Evolutionary conservation across 2,113 vertebrate genomes (phyloP), one percentile per base, ranked within the genome.

Genomic region (Eurystomus gularis): DNA sequence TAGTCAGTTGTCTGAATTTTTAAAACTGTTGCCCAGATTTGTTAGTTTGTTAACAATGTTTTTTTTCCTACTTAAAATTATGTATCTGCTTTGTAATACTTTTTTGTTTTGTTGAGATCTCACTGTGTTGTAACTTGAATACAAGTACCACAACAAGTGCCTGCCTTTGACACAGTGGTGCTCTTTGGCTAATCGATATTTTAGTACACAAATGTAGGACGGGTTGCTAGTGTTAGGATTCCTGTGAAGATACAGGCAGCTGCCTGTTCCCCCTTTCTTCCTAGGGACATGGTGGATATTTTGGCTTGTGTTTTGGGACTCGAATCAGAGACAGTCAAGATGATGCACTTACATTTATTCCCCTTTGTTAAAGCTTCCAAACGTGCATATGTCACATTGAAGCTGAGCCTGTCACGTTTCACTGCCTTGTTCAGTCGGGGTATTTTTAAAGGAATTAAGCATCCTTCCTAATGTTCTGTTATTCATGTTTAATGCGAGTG

Each of bases 1-100:
- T 92, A 91, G 42, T 90, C 82, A 93, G 72, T 88, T 97, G 64
- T 94, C 61, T 92, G 76, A 90, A 71, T 60, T 95, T 96, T 79
- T 76, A 75, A 93, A 94, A 66, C 35, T 28, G 44, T 55, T 95
- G 83, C 75, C 78, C 83, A 52, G 49, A 73, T 94, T 89, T 79
- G 35, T 77, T 92, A 80, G 51, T 86, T 94, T 90, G 49, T 49
- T 94, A 79, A 91, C 37, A 58, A 9, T 73, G 25, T 9, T n/a
- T 55, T 55, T 94, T 89, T 64, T 20, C 4, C 29, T 79, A 46
- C 29, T 83, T 92, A 42, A 88, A 86, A 62, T 69, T 28, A 65
- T 87, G 20, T 86, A 20, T 87, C 57, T 92, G 35, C 64, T 76
- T 88, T 89, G 17, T 82, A 64, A 66, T 62, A 78, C 5, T 18